Base-by-base conservation (phyloP, 1,140 invertebrate genomes). In the Nasonia longicornis region DNA sequence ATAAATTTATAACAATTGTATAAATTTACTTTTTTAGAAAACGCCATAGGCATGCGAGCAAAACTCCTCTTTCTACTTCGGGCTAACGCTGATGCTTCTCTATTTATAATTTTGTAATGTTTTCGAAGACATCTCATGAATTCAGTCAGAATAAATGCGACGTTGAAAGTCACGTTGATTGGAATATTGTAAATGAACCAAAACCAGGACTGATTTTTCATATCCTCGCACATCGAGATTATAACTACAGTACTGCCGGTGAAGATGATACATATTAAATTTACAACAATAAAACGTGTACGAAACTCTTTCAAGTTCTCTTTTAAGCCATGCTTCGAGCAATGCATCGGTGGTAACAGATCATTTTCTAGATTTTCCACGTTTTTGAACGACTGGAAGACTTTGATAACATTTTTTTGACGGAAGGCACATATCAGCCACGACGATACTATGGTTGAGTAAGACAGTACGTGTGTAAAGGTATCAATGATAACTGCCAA, bases 181-280 rank as follows among this genome's bases (percentile, higher is more conserved):
- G 35, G n/a, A 35, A 35, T 38, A 22, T 71, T 71, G 35, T 71
- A 71, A 35, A 71, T 14, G 20, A 71, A 71, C 69, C 69, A 71
- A 71, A 71, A 71, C 35, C 16, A 11, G 2, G 31, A 16, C 35
- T 71, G 29, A 12, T 42, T 71, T 42, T 42, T 20, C 35, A 71
- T 38, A 42, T 71, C 35, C 35, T 71, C 7, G 35, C 69, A 71
- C 10, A 71, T 12, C 1, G n/a, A 26, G 11, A 10, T 3, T 12
- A 67, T 26, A 4, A 4, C 3, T 29, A 67, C 6, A 12, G 66
- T 11, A 29, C n/a, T 26, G 6, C 66, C 26, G 26, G 14, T 71
- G 31, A 20, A 3, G 35, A 42, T 20, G 31, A 71, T 6, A 20
- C 16, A 71, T 38, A 71, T 14, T 20, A 42, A 38, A 42, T 71